Conservation (phyloP, 30 jellyfish, hydroid and myxozoan genomes). For the Chrysaora quinquecirrha region DNA sequence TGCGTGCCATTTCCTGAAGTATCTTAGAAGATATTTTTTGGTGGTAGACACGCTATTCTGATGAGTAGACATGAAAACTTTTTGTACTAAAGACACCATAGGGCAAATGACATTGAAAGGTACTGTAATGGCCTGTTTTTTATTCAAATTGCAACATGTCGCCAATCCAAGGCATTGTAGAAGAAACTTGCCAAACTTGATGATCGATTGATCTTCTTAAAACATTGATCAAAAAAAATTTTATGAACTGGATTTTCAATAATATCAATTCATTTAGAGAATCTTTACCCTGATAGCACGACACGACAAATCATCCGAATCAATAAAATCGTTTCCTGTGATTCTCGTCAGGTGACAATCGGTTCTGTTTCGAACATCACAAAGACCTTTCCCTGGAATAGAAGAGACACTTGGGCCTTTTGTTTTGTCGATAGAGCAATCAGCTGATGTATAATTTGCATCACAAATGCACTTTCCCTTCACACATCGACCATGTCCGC, state of each 20-base stretch:
- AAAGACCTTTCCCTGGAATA: slow-evolving; percentile 54
- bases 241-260: not conserved
- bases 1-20: no score
- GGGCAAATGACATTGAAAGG: no score
- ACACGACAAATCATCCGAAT: slow-evolving; percentile 56
- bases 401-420: slow-evolving; percentile 28
- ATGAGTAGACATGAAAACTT: no score
- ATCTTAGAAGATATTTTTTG: no score
- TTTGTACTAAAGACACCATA: no score
- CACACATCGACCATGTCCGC: slow-evolving; percentile 65
- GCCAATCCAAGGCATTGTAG: not conserved
- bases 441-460: slow-evolving; percentile 45
- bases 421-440: slow-evolving; percentile 46
- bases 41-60: no score
- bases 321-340: slow-evolving; percentile 72
- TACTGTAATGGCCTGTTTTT: no score
- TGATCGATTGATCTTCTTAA: not conserved
- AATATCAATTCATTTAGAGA: not conserved
- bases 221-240: no score
- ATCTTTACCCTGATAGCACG: no score
- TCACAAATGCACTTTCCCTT: slow-evolving; percentile 62
- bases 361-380: slow-evolving; percentile 67
- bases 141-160: not conserved
- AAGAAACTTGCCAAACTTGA: not conserved
- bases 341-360: slow-evolving; percentile 72